Evolutionary conservation across 1,140 invertebrate genomes (phyloP), one percentile per base, ranked within the genome.

Genomic region (Scylla paramamosain): DNA sequence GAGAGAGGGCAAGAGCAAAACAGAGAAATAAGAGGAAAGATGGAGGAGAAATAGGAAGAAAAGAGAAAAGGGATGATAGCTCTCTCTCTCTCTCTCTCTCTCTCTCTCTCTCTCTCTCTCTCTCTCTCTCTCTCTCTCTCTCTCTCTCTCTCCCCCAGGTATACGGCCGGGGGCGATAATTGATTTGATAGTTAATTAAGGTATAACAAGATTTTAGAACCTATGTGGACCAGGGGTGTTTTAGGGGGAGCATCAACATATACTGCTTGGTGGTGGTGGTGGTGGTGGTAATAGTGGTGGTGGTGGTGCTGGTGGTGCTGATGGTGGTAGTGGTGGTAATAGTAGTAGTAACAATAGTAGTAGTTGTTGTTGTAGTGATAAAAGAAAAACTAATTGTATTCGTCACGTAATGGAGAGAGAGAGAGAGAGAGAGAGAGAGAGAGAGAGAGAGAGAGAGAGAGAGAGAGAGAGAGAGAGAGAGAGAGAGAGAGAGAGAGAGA

Each of bases 181-280:
- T 87, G 82, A 59, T 52, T 93, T 93, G 82, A 52, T 93, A 93
- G 84, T 93, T 93, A 87, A 93, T 93, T 93, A 86, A 87, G 45
- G 84, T 87, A 52, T 93, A 93, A 87, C 45, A 86, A 87, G 92
- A 87, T 59, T 93, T 87, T 93, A 84, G 92, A 46, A 93, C 29
- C 48, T 86, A 32, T 84, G 39, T 28, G 83, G 28, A 59, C 67
- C 20, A 28, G 52, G 48, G 52, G 16, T 59, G 16, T 39, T 39
- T 39, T 20, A 20, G 52, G 10, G 52, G 52, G 16, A 20, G 52
- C 52, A 59, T 59, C 16, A 39, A 59, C 52, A 59, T 59, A 14
- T 59, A 59, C 52, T 59, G 16, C 52, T 39, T 77, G 20, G 67
- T 77, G 20, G 20, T 77, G 20, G 67, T 77, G 20, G 52, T n/a